A percentile compares a stretch with the other conserved stretches of the same genome.
Conservation (phyloP, 2,888 invertebrate genomes). For the Eupithecia subumbrata region DNA sequence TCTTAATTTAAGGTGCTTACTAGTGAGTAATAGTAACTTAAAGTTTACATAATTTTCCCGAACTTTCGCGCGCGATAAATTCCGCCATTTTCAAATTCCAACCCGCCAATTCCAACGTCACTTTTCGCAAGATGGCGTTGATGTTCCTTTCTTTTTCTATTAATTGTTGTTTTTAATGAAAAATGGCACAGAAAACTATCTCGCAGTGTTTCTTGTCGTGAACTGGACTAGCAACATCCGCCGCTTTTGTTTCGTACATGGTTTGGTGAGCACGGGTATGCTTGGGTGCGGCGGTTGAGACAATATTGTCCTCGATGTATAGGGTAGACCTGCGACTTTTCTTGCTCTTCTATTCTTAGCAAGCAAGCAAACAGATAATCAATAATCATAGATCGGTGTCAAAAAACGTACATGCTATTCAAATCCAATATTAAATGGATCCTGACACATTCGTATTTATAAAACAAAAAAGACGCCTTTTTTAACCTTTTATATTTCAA, state of each 20-base stretch:
- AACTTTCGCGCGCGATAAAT: not conserved
- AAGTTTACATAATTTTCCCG: not conserved
- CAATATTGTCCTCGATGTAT: slow-evolving; percentile 23
- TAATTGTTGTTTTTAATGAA: slow-evolving; percentile 37
- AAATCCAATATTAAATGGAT: not conserved
- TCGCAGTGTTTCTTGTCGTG: slow-evolving; percentile 73
- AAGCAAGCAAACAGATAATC: not conserved
- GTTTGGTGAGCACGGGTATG: slow-evolving; percentile 72
- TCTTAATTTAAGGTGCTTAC: not conserved
- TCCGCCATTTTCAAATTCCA: slow-evolving; percentile 4
- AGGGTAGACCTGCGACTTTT: not conserved
- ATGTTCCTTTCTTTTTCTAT: slow-evolving; percentile 6
- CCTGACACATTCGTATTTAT: not conserved
- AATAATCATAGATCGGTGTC: not conserved
- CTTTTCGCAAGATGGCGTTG: slow-evolving; percentile 5
- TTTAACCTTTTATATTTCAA: no score
- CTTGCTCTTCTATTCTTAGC: not conserved
- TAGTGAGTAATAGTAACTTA: not conserved
- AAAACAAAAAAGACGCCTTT: no score
- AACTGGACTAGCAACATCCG: slow-evolving; percentile 77
- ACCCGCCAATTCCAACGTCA: slow-evolving; percentile 8
- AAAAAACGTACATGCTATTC: not conserved
- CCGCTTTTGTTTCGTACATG: slow-evolving; percentile 79
- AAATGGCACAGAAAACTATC: slow-evolving; percentile 65
- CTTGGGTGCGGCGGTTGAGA: slow-evolving; percentile 65